Evolutionary conservation across 2,113 vertebrate species (phyloP).

Genomic region (Cebidichthys violaceus): DNA sequence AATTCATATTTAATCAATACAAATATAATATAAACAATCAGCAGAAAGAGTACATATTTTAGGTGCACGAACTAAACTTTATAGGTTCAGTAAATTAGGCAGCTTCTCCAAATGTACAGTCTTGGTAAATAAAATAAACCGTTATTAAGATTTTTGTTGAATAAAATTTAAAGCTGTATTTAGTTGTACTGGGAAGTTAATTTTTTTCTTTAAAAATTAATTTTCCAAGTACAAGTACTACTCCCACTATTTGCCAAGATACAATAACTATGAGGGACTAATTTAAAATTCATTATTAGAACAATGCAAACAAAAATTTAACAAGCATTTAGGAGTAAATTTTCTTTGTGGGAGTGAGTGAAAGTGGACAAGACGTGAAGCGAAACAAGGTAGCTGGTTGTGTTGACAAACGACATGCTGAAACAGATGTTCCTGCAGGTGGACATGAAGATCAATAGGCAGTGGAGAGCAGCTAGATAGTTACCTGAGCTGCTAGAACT

Average conservation of each 20-base stretch:
- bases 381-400: constrained; percentile 73
- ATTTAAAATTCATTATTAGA: constrained; percentile 56
- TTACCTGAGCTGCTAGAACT: constrained; percentile 85
- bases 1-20: neutral
- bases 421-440: constrained; percentile 87
- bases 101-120: constrained; percentile 10
- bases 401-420: constrained; percentile 78
- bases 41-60: neutral
- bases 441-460: constrained; percentile 85
- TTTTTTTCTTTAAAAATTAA: neutral
- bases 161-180: neutral
- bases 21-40: neutral
- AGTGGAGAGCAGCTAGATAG: constrained; percentile 78
- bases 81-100: neutral
- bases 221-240: constrained; percentile 7
- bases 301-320: constrained; percentile 53
- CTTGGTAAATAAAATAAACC: constrained; percentile 26
- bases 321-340: constrained; percentile 49
- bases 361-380: constrained; percentile 73
- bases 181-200: neutral
- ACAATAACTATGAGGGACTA: constrained; percentile 13
- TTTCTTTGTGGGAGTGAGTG: constrained; percentile 65
- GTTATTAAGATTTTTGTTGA: constrained; percentile 4
- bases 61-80: neutral
- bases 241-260: constrained; percentile 5